Percentiles rank a stretch among this genome's conserved stretches.
phyloP scores from a whole-genome alignment of 2,797 vertebrate genomes.

The Alfaro cultratus region DNA sequence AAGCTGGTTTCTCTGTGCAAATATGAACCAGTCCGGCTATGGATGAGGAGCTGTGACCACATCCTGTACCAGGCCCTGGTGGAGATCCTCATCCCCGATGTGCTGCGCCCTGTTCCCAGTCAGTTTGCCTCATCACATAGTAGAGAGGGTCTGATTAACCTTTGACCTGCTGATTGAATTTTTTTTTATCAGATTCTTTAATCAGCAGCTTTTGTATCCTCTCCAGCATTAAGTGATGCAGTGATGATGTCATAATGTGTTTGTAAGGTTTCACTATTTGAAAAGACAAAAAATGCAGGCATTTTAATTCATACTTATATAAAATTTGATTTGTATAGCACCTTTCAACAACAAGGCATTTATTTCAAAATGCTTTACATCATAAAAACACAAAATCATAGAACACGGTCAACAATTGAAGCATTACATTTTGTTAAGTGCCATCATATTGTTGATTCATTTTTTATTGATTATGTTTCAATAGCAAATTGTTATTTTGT shows the following conservation, averaged over 20 bases:
- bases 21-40: constrained; percentile 89
- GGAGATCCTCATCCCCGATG: constrained; percentile 96
- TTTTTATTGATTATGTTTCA: no score
- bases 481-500: no score
- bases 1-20: constrained; percentile 93
- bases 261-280: neutral
- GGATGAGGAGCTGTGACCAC: constrained; percentile 98
- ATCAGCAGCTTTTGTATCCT: neutral
- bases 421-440: no score
- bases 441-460: no score
- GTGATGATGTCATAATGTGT: neutral
- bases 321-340: no score
- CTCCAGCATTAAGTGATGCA: no score
- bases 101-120: constrained; percentile 96
- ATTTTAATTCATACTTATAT: neutral
- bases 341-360: no score
- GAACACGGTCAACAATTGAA: no score
- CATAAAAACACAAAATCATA: no score
- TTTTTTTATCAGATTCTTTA: neutral
- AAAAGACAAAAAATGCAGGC: neutral
- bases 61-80: constrained; percentile 97
- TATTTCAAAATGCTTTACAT: no score
- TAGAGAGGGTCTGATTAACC: neutral
- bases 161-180: neutral
- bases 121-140: constrained; percentile 63